Percentiles rank a stretch among this genome's conserved stretches.
phyloP scores from a whole-genome alignment of 2,113 vertebrate species.

The Neogale vison region DNA sequence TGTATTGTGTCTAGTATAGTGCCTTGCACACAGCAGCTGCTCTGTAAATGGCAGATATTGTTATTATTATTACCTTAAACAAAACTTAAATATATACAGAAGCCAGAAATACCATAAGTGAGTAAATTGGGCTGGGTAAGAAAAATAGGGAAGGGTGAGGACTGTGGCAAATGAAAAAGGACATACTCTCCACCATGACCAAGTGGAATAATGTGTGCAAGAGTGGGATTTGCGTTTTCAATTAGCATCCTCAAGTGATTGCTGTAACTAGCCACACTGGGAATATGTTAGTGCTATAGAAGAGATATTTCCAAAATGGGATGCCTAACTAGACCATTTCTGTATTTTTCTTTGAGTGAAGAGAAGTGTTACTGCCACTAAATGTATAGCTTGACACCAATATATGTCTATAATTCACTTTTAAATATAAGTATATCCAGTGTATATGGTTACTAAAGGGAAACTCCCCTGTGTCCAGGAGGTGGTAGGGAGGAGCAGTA shows the following conservation, averaged over 20 bases:
- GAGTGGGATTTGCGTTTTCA: background rate
- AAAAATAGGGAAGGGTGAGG: background rate
- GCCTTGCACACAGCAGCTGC: background rate
- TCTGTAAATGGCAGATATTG: background rate
- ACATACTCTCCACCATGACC: background rate
- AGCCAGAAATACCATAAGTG: background rate
- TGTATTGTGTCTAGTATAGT: background rate
- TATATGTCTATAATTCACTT: background rate
- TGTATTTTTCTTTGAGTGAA: background rate
- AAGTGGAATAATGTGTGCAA: background rate
- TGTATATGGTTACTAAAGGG: background rate
- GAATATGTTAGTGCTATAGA: background rate
- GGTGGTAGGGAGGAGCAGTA: background rate
- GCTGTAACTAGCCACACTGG: background rate
- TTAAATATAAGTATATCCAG: background rate
- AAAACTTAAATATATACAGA: background rate
- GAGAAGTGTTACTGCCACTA: background rate
- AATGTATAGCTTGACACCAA: background rate
- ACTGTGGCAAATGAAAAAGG: background rate
- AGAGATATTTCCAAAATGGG: constrained; percentile 2
- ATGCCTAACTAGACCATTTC: background rate
- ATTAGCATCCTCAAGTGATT: background rate
- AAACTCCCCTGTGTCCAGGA: background rate
- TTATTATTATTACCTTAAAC: background rate
- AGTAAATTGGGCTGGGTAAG: background rate